Percentiles rank a stretch among this genome's conserved stretches.
Evolutionary conservation across 2,888 invertebrate species (phyloP).

Genomic region (Epinotia demarniana): DNA sequence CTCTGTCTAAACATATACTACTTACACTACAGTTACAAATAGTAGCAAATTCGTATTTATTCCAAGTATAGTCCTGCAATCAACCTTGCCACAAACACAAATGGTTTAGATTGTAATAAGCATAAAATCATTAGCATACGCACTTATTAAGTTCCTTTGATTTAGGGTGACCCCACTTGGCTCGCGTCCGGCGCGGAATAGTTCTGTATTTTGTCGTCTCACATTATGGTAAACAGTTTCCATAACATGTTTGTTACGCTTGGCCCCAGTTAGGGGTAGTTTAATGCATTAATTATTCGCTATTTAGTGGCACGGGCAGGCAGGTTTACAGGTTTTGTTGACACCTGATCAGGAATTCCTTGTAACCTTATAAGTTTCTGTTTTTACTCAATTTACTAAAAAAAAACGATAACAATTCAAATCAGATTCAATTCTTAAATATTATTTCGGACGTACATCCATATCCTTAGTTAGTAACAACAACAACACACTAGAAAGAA

Average conservation of each 20-base stretch:
- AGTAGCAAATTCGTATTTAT: neutral
- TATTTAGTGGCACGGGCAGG: conserved; percentile 47
- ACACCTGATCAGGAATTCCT: too few relatives aligned
- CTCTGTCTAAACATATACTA: neutral
- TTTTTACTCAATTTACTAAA: too few relatives aligned
- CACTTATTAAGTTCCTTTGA: neutral
- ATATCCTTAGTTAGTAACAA: too few relatives aligned
- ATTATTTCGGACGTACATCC: too few relatives aligned
- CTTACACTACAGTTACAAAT: neutral
- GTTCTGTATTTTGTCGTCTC: conserved; percentile 78
- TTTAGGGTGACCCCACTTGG: conserved; percentile 12
- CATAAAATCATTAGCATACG: neutral
- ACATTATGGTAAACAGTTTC: conserved; percentile 78
- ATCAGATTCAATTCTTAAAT: too few relatives aligned
- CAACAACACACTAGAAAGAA: too few relatives aligned
- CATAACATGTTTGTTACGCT: conserved; percentile 79
- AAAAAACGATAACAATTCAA: too few relatives aligned
- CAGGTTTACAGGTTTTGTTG: neutral
- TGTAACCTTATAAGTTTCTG: too few relatives aligned
- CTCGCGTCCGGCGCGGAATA: conserved; percentile 61
- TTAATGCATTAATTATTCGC: conserved; percentile 52
- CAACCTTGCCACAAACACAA: neutral
- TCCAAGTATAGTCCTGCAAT: neutral
- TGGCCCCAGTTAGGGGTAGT: conserved; percentile 49
- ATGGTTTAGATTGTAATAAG: neutral